Percentiles rank a stretch among this genome's conserved stretches.
Evolutionary conservation across 2,113 vertebrate genomes (phyloP).

Genomic region (Isurus oxyrinchus): DNA sequence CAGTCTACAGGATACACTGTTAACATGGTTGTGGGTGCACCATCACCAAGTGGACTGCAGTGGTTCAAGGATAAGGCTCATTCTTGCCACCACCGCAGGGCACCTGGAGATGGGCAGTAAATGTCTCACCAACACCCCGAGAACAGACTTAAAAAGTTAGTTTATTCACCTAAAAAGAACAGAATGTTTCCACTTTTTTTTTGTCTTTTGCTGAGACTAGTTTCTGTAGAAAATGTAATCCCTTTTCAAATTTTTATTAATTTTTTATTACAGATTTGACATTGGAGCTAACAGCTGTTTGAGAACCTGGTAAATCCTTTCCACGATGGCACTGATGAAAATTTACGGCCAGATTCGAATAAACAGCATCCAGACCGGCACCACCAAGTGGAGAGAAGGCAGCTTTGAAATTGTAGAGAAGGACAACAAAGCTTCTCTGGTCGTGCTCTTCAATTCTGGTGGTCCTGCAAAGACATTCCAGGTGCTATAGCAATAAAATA

Average conservation of each 20-base stretch:
- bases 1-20: too few relatives aligned
- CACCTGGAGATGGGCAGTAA: neutral
- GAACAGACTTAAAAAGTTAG: neutral
- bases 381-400: constrained; percentile 90
- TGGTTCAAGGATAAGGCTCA: neutral
- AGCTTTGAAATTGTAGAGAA: constrained; percentile 92
- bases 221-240: neutral
- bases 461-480: constrained; percentile 78
- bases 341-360: constrained; percentile 79
- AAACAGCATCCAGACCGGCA: constrained; percentile 73
- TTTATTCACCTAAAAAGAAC: neutral
- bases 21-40: neutral
- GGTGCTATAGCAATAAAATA: constrained; percentile 54
- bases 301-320: constrained; percentile 42
- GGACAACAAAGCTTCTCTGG: constrained; percentile 82
- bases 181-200: neutral
- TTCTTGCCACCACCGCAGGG: neutral
- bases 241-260: neutral
- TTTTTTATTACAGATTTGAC: constrained; percentile 2
- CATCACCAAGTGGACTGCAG: neutral
- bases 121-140: neutral
- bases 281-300: constrained; percentile 44
- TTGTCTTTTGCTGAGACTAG: neutral
- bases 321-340: constrained; percentile 68
- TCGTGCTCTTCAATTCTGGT: constrained; percentile 79